Evolutionary conservation across 1,140 invertebrate genomes (phyloP), one percentile per base, ranked within the genome.

Genomic region (Zaprionus tsacasi): DNA sequence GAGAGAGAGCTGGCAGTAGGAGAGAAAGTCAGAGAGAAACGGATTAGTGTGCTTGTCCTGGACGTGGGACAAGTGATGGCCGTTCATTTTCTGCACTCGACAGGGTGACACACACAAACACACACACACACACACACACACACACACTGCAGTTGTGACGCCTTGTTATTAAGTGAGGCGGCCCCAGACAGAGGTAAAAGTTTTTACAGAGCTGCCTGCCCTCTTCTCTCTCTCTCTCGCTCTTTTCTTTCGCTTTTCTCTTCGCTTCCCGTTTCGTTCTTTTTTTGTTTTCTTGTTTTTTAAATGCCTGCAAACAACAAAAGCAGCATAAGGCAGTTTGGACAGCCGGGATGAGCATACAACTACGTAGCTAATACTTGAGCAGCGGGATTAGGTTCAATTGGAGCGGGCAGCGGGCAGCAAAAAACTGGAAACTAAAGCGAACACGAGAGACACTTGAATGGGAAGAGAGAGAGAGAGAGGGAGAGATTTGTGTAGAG

Each of bases 381-480:
- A 89, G 85, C 85, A 89, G 85, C 85, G 75, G 85, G 85, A 89
- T 89, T 89, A 89, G 86, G 85, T 87, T 87, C 85, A 89, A 89
- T 89, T 85, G 85, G 75, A 79, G 81, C 78, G 80, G 76, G 67
- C 75, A 38, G 54, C 36, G 56, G 40, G n/a, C 58, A 66, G 58
- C 35, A 81, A 76, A 82, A 79, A 88, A 76, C 52, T 35, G 38
- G n/a, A 45, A 50, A 50, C 59, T 67, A 74, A 79, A 82, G 68
- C 72, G 58, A 70, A 40, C 52, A 54, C 8, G 5, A 21, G 10
- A 45, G 40, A 45, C 17, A 71, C 12, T 27, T 35, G 72, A 12
- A 69, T 15, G 36, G 70, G 55, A 52, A 59, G 15, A 66, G 25
- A 27, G 54, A 70, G 71, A 76, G 56, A 73, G 36, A 50, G 36